Percentiles rank a stretch among this genome's conserved stretches.
Evolutionary conservation across 2,113 vertebrate genomes (phyloP).

Genomic region (Sarotherodon lohbergeri): DNA sequence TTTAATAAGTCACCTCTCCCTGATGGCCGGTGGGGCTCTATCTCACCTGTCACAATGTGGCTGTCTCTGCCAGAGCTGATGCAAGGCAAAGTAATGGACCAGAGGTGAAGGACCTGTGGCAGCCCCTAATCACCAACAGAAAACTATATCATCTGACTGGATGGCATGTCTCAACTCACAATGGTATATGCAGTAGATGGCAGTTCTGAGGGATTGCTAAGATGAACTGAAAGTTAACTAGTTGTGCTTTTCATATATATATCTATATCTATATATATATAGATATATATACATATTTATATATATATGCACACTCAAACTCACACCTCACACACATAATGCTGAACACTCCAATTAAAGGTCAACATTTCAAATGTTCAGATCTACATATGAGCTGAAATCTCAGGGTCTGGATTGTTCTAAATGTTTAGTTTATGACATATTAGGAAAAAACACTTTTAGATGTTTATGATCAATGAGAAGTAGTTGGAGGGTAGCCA

Average conservation of each 20-base stretch:
- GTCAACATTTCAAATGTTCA: not conserved
- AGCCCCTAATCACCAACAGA: constrained; percentile 26
- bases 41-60: constrained; percentile 36
- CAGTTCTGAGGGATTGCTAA: not conserved
- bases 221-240: not conserved
- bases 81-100: constrained; percentile 39
- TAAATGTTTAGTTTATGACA: not conserved
- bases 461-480: not conserved
- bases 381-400: not conserved
- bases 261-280: not conserved
- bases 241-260: not conserved
- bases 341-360: too few relatives aligned
- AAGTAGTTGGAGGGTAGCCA: not conserved
- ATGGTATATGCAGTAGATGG: not conserved
- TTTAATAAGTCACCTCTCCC: constrained; percentile 42
- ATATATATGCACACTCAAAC: not conserved
- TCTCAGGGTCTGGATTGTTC: not conserved
- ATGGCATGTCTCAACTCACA: not conserved
- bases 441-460: not conserved
- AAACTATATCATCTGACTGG: constrained; percentile 7
- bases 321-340: not conserved
- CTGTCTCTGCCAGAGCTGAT: constrained; percentile 10
- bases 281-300: too few relatives aligned
- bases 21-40: constrained; percentile 8
- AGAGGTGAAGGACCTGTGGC: constrained; percentile 8